Base-by-base conservation (phyloP, 2,113 vertebrate genomes). In the Mixornis gularis region DNA sequence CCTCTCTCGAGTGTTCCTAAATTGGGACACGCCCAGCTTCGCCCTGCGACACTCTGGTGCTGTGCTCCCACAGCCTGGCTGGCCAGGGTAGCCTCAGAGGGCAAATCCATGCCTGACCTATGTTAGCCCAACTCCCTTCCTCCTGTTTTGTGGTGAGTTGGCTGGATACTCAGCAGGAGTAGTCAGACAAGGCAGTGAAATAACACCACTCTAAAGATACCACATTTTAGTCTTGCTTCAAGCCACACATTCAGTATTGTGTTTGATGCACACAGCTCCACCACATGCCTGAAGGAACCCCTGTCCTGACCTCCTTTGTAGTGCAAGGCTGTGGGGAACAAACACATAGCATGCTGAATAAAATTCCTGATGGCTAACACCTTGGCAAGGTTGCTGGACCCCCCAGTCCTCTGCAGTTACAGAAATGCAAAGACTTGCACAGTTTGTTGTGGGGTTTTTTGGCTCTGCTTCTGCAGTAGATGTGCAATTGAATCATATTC, bases 81-180 rank as follows among this genome's bases (percentile, higher is more conserved):
- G 13, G 16, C 18, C 0, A 0, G 3, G 15, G 17, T 6, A 64
- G 29, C 32, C 25, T 41, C 30, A 17, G 19, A 59, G 7, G 36
- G 38, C 32, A 29, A 38, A 38, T 21, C 41, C 29, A 12, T 9
- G 26, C 30, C 38, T 46, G 14, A 5, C 21, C 13, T 55, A 6
- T 32, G 27, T n/a, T 13, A 48, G 26, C 5, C 21, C 19, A 55
- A 22, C 3, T 3, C 18, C 9, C 1, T 22, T 60, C 25, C 77
- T 65, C 17, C 29, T 51, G 0, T 59, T 77, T 56, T 29, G 13
- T 40, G 13, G 14, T 41, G 25, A 13, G 22, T 2, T 63, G 48
- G 25, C 40, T 79, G 56, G 21, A 40, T 81, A 6, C 48, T 81
- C 51, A 41, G 62, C 19, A 46, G 59, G 22, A 24, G 9, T 6